Percentiles rank a stretch among this genome's conserved stretches.
Conservation (phyloP, 2,888 invertebrate species). For the Agriopis leucophaearia region DNA sequence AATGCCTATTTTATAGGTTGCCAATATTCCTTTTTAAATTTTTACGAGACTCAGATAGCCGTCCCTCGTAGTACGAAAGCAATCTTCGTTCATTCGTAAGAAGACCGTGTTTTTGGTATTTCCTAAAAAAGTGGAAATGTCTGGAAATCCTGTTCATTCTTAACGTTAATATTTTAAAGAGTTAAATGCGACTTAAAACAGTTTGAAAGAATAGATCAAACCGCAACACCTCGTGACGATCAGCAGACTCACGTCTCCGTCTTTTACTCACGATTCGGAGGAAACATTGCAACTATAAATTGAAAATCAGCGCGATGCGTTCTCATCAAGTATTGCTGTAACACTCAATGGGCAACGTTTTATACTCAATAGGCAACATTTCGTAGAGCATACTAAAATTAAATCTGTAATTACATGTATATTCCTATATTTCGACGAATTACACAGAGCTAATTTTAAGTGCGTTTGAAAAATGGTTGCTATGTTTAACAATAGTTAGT, state of each 20-base stretch:
- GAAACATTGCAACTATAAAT: constrained; percentile 48
- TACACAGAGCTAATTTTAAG: constrained; percentile 19
- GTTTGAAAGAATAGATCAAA: constrained; percentile 2
- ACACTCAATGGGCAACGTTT: constrained; percentile 35
- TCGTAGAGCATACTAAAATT: constrained; percentile 28
- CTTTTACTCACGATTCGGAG: constrained; percentile 46
- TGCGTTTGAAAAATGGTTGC: constrained; percentile 10
- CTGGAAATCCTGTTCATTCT: background rate
- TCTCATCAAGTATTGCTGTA: constrained; percentile 50
- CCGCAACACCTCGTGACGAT: constrained; percentile 31
- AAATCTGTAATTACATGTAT: constrained; percentile 29
- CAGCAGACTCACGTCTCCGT: constrained; percentile 38
- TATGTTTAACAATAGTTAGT: too few relatives aligned
- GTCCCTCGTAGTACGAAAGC: too few relatives aligned
- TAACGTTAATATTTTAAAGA: background rate
- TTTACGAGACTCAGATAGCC: too few relatives aligned
- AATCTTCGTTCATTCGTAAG: too few relatives aligned
- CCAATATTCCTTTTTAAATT: too few relatives aligned
- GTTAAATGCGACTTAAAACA: background rate
- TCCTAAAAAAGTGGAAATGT: too few relatives aligned
- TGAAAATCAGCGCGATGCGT: constrained; percentile 53
- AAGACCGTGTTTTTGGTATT: too few relatives aligned
- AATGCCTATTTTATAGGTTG: too few relatives aligned
- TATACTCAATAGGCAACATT: constrained; percentile 34
- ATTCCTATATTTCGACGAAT: constrained; percentile 20